These are phyloP conservation scores for Gymnothorax javanicus DNA, from an alignment of 2,797 vertebrate species.

Conservation along the genomic window DNA sequence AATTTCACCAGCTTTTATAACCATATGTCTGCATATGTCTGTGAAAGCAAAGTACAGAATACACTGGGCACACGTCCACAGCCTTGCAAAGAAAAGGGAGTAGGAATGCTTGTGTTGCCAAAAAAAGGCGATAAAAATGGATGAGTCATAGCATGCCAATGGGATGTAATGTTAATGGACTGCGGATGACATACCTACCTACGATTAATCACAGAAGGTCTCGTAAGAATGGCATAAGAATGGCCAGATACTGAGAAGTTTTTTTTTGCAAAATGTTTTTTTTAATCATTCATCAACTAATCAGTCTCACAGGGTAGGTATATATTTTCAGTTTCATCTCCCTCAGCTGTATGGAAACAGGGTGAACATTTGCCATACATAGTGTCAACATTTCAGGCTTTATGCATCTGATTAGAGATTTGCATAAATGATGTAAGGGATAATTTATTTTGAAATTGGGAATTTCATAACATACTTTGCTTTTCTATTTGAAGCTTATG, in stretches of 20 bases:
- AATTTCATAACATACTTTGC: constrained; percentile 65
- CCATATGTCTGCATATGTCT: background rate
- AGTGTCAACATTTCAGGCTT: constrained; percentile 65
- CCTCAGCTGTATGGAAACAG: constrained; percentile 51
- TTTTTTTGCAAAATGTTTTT: constrained; percentile 43
- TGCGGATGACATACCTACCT: constrained; percentile 61
- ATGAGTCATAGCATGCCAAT: constrained; percentile 56
- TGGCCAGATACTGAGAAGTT: no score
- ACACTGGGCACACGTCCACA: constrained; percentile 56
- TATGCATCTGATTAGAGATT: constrained; percentile 68
- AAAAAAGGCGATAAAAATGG: constrained; percentile 44
- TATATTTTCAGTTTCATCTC: constrained; percentile 46
- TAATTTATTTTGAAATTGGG: constrained; percentile 67
- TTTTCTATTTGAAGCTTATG: constrained; percentile 29
- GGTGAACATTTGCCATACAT: constrained; percentile 59
- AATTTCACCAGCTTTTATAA: constrained; percentile 20
- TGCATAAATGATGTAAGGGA: constrained; percentile 69
- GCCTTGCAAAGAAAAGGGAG: constrained; percentile 34
- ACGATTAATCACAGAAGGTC: constrained; percentile 37
- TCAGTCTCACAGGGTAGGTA: background rate
- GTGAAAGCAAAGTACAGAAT: constrained; percentile 40
- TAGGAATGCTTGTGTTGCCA: background rate
- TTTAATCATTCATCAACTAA: constrained; percentile 37
- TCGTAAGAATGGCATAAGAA: background rate
- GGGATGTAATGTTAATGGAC: constrained; percentile 63